Percentiles rank a stretch among this genome's conserved stretches.
These are phyloP conservation scores for Pristis pectinata DNA, from an alignment of 2,797 vertebrate genomes.

Conservation along the genomic window DNA sequence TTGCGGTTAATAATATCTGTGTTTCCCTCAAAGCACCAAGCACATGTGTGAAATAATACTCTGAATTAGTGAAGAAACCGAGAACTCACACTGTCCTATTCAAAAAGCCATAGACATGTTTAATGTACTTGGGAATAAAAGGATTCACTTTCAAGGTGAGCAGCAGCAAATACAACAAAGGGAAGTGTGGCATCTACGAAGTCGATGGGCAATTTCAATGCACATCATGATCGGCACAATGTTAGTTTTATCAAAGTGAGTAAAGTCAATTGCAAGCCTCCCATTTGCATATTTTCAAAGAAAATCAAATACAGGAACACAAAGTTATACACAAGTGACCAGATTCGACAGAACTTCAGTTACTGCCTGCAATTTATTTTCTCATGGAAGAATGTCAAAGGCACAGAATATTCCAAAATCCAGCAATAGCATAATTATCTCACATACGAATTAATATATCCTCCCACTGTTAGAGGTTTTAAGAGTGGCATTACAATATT, in stretches of 20 bases:
- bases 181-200: neutral
- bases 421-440: neutral
- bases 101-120: neutral
- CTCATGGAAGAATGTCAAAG: neutral
- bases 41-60: neutral
- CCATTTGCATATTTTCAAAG: neutral
- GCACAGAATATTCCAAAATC: neutral
- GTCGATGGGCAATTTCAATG: neutral
- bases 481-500: neutral
- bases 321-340: neutral
- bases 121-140: neutral
- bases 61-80: neutral
- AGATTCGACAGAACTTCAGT: neutral
- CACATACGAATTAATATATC: neutral
- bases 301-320: neutral
- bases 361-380: neutral
- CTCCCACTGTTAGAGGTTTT: neutral
- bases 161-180: neutral
- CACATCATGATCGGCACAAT: neutral
- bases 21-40: neutral
- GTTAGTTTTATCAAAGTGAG: neutral
- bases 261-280: no score
- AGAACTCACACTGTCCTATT: neutral
- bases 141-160: neutral
- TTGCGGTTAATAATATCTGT: neutral